phyloP scores from a whole-genome alignment of 2,797 vertebrate genomes.

The Vespertilio murinus region DNA sequence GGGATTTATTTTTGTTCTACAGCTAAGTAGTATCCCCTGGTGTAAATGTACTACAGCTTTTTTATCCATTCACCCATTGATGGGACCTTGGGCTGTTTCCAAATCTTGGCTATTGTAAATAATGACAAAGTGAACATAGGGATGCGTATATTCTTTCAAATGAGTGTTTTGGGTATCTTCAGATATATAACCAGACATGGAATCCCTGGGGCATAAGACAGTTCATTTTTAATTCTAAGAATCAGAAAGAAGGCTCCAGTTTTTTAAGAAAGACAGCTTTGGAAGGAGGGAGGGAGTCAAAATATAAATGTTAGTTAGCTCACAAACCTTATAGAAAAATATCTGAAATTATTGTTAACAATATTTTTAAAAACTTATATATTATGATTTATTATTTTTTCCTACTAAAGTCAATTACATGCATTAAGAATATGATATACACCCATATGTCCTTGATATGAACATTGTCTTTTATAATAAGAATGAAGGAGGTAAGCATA shows the following conservation, averaged over 20 bases:
- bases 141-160: neutral
- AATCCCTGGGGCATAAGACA: neutral
- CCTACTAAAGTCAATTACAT: neutral
- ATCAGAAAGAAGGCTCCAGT: neutral
- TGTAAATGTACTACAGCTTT: neutral
- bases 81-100: neutral
- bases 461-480: neutral
- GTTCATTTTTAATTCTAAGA: conserved; percentile 13
- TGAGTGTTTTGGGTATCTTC: neutral
- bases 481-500: neutral
- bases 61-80: neutral
- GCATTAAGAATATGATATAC: neutral
- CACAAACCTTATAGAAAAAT: neutral
- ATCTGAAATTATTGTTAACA: neutral
- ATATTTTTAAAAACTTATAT: neutral
- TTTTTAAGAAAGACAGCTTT: conserved; percentile 14
- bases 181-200: neutral
- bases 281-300: neutral
- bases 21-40: neutral
- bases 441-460: neutral
- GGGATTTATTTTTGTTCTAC: neutral
- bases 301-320: neutral
- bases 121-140: neutral
- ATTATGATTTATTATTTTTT: neutral
- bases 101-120: neutral